phyloP scores from a whole-genome alignment of 2,797 vertebrate genomes.

The Galagoides demidoff region DNA sequence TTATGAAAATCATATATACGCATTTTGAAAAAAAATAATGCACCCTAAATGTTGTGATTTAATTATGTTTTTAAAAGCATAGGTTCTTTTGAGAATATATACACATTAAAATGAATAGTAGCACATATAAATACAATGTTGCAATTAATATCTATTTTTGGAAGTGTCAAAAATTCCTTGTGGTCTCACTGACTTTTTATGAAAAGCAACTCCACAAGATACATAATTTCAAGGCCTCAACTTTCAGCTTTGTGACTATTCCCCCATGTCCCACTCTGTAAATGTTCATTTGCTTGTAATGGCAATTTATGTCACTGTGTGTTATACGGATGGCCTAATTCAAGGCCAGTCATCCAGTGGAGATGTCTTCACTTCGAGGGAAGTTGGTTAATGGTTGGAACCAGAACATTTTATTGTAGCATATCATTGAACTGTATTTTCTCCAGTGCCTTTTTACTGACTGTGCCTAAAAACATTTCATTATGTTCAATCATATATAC shows the following conservation, averaged over 20 bases:
- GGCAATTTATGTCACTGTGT: constrained; percentile 85
- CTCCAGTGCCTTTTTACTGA: constrained; percentile 75
- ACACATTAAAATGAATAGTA: constrained; percentile 2
- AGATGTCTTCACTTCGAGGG: constrained; percentile 82
- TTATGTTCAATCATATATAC: constrained; percentile 63
- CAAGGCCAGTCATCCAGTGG: constrained; percentile 84
- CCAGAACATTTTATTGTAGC: constrained; percentile 60
- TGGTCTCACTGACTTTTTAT: constrained; percentile 20
- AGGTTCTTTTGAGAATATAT: neutral
- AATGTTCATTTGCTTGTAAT: constrained; percentile 86
- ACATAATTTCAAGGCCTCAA: constrained; percentile 31
- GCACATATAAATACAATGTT: neutral
- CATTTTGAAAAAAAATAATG: neutral
- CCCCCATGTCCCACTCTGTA: constrained; percentile 78
- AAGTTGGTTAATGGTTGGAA: constrained; percentile 79
- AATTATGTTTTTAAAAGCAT: constrained; percentile 30
- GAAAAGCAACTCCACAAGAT: neutral
- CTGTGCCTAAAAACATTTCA: constrained; percentile 72
- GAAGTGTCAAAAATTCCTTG: neutral
- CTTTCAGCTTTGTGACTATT: constrained; percentile 69
- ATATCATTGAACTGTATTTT: constrained; percentile 70
- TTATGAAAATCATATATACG: neutral
- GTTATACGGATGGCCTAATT: constrained; percentile 84
- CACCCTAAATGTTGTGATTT: constrained; percentile 5
- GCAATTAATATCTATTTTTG: constrained; percentile 28